phyloP scores from a whole-genome alignment of 2,797 vertebrate genomes.

The Benthosema pterotum region DNA sequence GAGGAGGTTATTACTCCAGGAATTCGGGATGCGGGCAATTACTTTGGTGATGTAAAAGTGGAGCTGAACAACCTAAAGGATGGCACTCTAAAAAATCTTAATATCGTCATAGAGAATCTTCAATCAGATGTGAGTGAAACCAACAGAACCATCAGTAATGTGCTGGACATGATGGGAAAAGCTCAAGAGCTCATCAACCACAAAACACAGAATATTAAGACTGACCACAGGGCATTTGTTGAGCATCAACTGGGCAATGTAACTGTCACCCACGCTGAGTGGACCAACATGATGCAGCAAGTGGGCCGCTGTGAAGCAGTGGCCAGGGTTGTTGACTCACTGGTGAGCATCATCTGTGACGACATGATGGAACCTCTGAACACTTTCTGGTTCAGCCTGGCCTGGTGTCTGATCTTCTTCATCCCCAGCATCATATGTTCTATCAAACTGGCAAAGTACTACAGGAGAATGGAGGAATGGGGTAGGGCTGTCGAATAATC shows the following conservation, averaged over 20 bases:
- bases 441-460: too few species aligned
- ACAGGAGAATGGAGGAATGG: too few species aligned
- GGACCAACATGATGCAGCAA: slow-evolving; percentile 73
- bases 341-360: slow-evolving; percentile 72
- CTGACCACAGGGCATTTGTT: slow-evolving; percentile 73
- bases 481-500: too few species aligned
- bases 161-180: slow-evolving; percentile 47
- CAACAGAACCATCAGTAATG: slow-evolving; percentile 50
- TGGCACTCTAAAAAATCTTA: slow-evolving; percentile 44
- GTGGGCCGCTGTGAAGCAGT: slow-evolving; percentile 79
- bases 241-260: slow-evolving; percentile 76
- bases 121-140: slow-evolving; percentile 43
- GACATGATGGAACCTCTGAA: slow-evolving; percentile 78
- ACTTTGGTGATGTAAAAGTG: too few species aligned
- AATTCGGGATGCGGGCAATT: too few species aligned
- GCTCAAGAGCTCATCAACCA: too few species aligned
- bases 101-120: slow-evolving; percentile 56
- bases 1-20: too few species aligned
- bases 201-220: slow-evolving; percentile 74
- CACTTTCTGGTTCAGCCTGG: too few species aligned
- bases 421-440: too few species aligned
- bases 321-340: slow-evolving; percentile 69
- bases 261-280: slow-evolving; percentile 63
- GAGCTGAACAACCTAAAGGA: too few species aligned
- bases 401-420: too few species aligned